Evolutionary conservation across 37 sponge, comb jelly and placozoan genomes (phyloP), one percentile per base, ranked within the genome.

Genomic region (Tethya wilhelma): DNA sequence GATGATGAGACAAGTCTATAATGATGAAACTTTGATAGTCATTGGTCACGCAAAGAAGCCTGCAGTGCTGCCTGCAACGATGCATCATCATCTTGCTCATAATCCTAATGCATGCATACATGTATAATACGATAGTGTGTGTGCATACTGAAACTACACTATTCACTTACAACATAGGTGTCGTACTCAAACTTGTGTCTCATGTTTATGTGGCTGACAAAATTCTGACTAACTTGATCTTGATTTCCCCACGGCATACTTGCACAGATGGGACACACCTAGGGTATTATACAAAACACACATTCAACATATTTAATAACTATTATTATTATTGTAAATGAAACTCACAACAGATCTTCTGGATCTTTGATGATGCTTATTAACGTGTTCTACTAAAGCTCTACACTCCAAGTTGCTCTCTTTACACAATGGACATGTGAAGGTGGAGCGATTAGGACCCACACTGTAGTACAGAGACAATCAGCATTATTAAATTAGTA

Each of bases 161-260:
- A 38, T 56, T 32, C n/a, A 32, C 33, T 56, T 38, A 94, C 95
- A 85, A 94, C 91, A 77, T 68, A 94, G 0, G 84, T 82, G 34
- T 90, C 79, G 44, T 94, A 94, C 49, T 94, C 95, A 87, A 94
- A 94, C 45, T 79, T 43, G 57, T 94, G 95, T 53, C 95, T 78
- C 29, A 80, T 67, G 55, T 77, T 84, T 9, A 94, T 20, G 63
- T 94, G 95, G 0, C 29, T 28, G 2, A 90, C 62, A 63, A 90
- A 87, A 57, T 94, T 71, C 2, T 67, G 63, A 55, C 95, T 90
- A 36, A 37, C 49, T 69, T 90, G 92, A 57, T 69, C 26, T 6
- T 81, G 45, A 53, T 73, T 58, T 1, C 95, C 95, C 95, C 95
- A 94, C 1, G 95, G 95, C 95, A 94, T 94, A 43, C 78, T 67